Percentiles rank a stretch among this genome's conserved stretches.
These are phyloP conservation scores for Pseudorhiza aurosa DNA, from an alignment of 30 jellyfish, hydroid and myxozoan species.

Conservation along the genomic window DNA sequence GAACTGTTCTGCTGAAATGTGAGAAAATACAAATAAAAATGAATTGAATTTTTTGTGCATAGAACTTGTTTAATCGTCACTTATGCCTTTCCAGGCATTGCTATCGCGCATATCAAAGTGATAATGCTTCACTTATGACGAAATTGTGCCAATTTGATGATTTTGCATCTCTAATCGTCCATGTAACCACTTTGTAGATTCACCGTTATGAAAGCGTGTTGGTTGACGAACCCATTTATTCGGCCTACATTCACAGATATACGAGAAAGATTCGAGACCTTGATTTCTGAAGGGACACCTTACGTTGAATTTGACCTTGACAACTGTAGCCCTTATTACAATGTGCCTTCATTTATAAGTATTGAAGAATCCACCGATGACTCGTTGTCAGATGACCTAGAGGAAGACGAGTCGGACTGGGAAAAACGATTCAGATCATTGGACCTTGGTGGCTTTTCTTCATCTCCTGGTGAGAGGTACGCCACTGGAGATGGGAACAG, in stretches of 20 bases:
- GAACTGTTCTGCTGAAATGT: conserved; percentile 32
- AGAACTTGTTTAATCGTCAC: too few species aligned
- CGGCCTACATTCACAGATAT: conserved; percentile 97
- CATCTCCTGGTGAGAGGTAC: conserved; percentile 1
- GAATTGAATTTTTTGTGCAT: too few species aligned
- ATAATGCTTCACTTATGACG: neutral
- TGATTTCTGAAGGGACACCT: conserved; percentile 82
- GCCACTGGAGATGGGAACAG: neutral
- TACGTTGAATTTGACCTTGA: conserved; percentile 84
- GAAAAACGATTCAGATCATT: conserved; percentile 17
- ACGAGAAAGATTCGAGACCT: conserved; percentile 69
- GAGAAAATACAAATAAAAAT: too few species aligned
- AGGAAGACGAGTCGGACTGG: conserved; percentile 58
- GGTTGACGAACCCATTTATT: conserved; percentile 90
- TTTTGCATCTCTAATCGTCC: neutral
- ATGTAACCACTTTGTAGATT: conserved; percentile 42
- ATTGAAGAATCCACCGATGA: conserved; percentile 40
- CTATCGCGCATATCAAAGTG: too few species aligned
- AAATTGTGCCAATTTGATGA: neutral
- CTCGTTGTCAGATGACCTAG: conserved; percentile 30
- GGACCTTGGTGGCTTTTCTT: neutral
- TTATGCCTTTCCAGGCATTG: too few species aligned
- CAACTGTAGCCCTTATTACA: conserved; percentile 76
- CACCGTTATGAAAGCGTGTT: conserved; percentile 89
- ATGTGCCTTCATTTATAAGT: conserved; percentile 94